Percentiles rank a stretch among this genome's conserved stretches.
Conservation (phyloP, 2,113 vertebrate species). For the Phylloscopus trochiloides region DNA sequence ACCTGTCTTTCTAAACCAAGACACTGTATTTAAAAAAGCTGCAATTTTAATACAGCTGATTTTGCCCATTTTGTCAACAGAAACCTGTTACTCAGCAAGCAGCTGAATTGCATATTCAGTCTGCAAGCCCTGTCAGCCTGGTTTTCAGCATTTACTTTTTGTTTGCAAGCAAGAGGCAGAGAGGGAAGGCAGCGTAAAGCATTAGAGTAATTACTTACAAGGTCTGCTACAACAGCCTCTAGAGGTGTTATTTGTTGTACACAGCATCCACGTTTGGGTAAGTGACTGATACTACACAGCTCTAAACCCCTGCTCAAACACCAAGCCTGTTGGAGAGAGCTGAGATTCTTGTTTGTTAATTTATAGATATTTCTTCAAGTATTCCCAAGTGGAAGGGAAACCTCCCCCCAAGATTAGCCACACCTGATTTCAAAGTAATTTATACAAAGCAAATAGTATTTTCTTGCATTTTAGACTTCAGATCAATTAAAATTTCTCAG, state of each 20-base stretch:
- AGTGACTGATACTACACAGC: neutral
- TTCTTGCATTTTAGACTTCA: neutral
- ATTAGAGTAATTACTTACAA: neutral
- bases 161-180: neutral
- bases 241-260: neutral
- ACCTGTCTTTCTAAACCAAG: too few species aligned
- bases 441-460: neutral
- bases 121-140: neutral
- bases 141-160: neutral
- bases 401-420: neutral
- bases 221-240: neutral
- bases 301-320: neutral
- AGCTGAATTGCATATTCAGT: neutral
- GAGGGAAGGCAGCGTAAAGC: neutral
- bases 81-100: neutral
- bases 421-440: neutral
- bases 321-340: rapidly evolving
- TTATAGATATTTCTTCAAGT: neutral
- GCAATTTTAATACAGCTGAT: neutral
- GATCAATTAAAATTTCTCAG: neutral
- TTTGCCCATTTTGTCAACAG: neutral
- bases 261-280: neutral
- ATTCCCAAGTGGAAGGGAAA: neutral
- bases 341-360: neutral
- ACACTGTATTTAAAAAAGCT: too few species aligned